These are phyloP conservation scores for Torymus auratus DNA, from an alignment of 2,888 invertebrate species.

Conservation along the genomic window DNA sequence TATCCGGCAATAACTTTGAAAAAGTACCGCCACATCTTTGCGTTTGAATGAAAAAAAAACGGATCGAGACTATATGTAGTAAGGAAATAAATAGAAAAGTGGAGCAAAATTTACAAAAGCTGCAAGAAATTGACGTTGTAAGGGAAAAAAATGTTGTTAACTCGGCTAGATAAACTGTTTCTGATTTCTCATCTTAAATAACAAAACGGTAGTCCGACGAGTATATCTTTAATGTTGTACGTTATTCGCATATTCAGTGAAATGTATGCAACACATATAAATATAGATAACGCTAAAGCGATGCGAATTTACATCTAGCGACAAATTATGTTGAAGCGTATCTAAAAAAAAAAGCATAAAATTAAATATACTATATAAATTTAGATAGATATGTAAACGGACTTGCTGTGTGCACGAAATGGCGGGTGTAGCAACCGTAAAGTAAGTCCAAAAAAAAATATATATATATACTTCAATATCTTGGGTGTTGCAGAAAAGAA, in stretches of 20 bases:
- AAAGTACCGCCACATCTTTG: too few relatives aligned
- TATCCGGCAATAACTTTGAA: too few relatives aligned
- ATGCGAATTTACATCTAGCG: slow-evolving; percentile 49
- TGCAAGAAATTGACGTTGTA: neutral
- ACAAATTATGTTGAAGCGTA: slow-evolving; percentile 50
- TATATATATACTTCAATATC: slow-evolving; percentile 46
- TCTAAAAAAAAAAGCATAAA: slow-evolving; percentile 41
- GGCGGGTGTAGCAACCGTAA: slow-evolving; percentile 4
- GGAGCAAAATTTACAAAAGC: neutral
- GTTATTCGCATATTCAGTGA: slow-evolving; percentile 66
- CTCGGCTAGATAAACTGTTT: slow-evolving; percentile 64
- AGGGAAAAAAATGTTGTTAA: neutral
- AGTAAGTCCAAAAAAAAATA: slow-evolving; percentile 48
- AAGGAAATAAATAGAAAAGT: neutral
- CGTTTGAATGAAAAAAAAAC: too few relatives aligned
- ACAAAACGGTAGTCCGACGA: slow-evolving; percentile 68
- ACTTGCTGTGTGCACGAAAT: slow-evolving; percentile 9
- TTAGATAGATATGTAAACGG: slow-evolving; percentile 45
- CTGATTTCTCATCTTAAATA: slow-evolving; percentile 73
- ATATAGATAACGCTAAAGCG: slow-evolving; percentile 23
- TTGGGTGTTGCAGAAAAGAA: slow-evolving; percentile 35
- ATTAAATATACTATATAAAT: slow-evolving; percentile 55
- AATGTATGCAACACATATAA: slow-evolving; percentile 44
- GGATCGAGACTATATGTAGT: neutral
- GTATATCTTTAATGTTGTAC: slow-evolving; percentile 73